Evolutionary conservation across 1,140 invertebrate species (phyloP).

Genomic region (Aleiodes sp.): DNA sequence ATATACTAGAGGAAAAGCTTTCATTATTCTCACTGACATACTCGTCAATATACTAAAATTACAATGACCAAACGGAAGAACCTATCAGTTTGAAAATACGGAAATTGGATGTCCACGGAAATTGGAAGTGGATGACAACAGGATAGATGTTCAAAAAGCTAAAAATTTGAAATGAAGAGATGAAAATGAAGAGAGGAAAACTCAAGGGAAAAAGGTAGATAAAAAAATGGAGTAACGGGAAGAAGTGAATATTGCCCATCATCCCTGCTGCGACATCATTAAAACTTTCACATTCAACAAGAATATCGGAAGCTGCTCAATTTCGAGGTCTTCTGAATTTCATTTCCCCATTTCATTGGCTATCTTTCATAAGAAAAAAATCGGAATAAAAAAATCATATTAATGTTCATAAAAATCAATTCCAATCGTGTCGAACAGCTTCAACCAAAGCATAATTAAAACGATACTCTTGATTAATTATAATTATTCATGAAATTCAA

Average conservation of each 20-base stretch:
- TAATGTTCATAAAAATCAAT: neutral
- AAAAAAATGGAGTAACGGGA: conserved; percentile 57
- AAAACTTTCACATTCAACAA: conserved; percentile 67
- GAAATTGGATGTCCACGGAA: neutral
- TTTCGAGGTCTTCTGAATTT: neutral
- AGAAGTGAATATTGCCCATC: conserved; percentile 64
- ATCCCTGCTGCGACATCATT: conserved; percentile 60
- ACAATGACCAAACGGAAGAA: no score
- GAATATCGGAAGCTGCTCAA: conserved; percentile 42
- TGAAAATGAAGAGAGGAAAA: neutral
- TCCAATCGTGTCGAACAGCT: neutral
- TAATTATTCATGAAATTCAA: neutral
- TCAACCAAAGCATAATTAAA: neutral
- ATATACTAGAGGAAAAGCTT: no score
- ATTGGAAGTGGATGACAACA: conserved; percentile 11
- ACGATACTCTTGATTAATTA: neutral
- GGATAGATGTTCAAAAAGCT: neutral
- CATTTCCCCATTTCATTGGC: neutral
- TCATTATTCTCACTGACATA: no score
- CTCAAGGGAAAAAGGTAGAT: conserved; percentile 22
- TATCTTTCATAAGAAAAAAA: neutral
- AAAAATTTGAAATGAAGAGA: no score
- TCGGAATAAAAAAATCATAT: no score
- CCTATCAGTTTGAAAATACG: neutral
- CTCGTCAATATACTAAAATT: no score